Conservation (phyloP, 2,797 vertebrate species). For the Alfaro cultratus region DNA sequence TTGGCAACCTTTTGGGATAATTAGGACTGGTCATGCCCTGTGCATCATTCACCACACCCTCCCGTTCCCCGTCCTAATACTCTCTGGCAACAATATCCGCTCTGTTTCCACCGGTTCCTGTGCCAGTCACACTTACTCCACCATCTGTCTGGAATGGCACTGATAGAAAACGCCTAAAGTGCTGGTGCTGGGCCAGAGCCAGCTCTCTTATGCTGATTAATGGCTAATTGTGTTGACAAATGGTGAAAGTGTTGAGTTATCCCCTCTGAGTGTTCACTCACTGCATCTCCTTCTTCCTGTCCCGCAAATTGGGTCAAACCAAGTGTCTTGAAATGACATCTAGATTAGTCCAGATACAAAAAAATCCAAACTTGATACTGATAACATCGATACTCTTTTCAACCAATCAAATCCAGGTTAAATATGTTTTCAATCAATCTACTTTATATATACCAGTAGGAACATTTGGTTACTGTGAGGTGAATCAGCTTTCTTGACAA, state of each 20-base stretch:
- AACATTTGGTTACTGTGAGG: too few species aligned
- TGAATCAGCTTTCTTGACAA: too few species aligned
- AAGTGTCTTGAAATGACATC: background rate
- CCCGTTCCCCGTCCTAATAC: slow-evolving; percentile 20
- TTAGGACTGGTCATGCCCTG: slow-evolving; percentile 63
- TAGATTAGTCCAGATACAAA: background rate
- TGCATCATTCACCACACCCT: slow-evolving; percentile 25
- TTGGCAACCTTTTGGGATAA: slow-evolving; percentile 69
- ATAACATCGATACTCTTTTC: background rate
- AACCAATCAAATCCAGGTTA: background rate
- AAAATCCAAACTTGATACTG: background rate
- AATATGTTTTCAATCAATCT: background rate
- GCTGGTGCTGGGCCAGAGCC: slow-evolving; percentile 53
- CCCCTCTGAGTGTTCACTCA: slow-evolving; percentile 6
- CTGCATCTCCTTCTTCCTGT: slow-evolving; percentile 13
- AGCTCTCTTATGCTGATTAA: slow-evolving; percentile 44
- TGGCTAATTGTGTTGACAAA: slow-evolving; percentile 30
- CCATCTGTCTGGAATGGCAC: slow-evolving; percentile 70
- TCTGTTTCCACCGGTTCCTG: slow-evolving; percentile 48
- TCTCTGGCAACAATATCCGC: slow-evolving; percentile 64
- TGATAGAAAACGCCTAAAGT: slow-evolving; percentile 71
- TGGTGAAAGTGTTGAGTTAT: slow-evolving; percentile 13
- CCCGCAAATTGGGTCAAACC: slow-evolving; percentile 3
- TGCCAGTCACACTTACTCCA: slow-evolving; percentile 68
- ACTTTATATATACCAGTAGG: too few species aligned